Conservation (phyloP, 2,113 vertebrate species). For the Perca schrenkii region DNA sequence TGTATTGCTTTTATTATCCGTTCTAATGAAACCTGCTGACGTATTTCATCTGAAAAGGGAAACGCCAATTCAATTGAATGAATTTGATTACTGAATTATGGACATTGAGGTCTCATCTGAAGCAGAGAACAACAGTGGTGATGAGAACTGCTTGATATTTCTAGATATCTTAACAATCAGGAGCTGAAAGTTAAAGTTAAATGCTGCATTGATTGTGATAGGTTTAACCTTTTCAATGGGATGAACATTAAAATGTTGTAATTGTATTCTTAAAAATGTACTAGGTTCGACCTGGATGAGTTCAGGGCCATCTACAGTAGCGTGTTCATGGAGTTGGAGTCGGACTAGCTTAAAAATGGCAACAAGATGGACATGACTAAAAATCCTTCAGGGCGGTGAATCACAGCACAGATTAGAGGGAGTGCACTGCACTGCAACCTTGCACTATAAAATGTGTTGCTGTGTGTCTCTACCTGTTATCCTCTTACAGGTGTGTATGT, state of each 20-base stretch:
- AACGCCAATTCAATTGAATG: neutral
- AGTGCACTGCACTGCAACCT: neutral
- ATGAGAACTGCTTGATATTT: neutral
- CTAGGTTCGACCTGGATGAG: neutral
- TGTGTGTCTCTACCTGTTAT: neutral
- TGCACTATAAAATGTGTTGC: neutral
- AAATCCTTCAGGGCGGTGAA: conserved; percentile 20
- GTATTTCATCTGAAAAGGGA: conserved; percentile 1
- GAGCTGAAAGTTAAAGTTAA: neutral
- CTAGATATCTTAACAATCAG: neutral
- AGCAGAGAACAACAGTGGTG: neutral
- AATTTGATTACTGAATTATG: neutral
- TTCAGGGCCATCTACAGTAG: neutral
- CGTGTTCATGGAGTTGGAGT: neutral
- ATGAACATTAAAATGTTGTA: neutral
- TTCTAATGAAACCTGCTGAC: neutral
- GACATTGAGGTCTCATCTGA: neutral
- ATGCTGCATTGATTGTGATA: neutral
- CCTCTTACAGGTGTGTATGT: neutral
- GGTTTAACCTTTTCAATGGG: neutral
- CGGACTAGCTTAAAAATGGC: conserved; percentile 12
- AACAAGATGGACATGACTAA: conserved; percentile 33
- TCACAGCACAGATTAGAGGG: neutral
- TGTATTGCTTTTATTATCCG: neutral
- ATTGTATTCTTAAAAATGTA: neutral